Percentiles rank a stretch among this genome's conserved stretches.
Conservation (phyloP, 1,140 invertebrate genomes). For the Wiebesia pumilae region DNA sequence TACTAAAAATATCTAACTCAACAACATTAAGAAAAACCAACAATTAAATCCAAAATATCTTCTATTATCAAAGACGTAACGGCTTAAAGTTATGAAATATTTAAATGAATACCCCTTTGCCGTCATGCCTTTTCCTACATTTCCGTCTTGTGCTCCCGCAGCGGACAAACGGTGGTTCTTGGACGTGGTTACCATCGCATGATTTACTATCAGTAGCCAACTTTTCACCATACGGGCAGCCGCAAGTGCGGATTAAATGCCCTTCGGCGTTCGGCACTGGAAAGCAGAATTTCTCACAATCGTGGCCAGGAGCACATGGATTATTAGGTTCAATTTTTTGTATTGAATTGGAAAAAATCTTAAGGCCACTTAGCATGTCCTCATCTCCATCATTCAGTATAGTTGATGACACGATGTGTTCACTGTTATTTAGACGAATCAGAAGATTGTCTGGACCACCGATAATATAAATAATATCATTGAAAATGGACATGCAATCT, state of each 20-base stretch:
- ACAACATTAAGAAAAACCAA: no score
- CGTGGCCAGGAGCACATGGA: background rate
- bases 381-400: background rate
- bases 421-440: background rate
- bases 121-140: background rate
- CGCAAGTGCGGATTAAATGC: background rate
- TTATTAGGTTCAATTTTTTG: background rate
- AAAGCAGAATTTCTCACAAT: slow-evolving; percentile 38
- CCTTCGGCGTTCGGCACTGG: background rate
- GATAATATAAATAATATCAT: background rate
- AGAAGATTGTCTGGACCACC: background rate
- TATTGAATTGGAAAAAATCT: background rate
- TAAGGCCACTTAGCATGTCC: background rate
- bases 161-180: slow-evolving; percentile 21
- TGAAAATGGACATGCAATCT: background rate
- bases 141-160: background rate
- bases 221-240: slow-evolving; percentile 40
- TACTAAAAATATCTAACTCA: no score
- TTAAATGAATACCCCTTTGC: background rate
- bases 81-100: no score
- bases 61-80: no score
- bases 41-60: no score
- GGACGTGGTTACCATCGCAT: slow-evolving; percentile 4
- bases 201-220: background rate
- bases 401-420: background rate